Conservation (phyloP, 2,113 vertebrate species). For the Herpetotheres cachinnans region DNA sequence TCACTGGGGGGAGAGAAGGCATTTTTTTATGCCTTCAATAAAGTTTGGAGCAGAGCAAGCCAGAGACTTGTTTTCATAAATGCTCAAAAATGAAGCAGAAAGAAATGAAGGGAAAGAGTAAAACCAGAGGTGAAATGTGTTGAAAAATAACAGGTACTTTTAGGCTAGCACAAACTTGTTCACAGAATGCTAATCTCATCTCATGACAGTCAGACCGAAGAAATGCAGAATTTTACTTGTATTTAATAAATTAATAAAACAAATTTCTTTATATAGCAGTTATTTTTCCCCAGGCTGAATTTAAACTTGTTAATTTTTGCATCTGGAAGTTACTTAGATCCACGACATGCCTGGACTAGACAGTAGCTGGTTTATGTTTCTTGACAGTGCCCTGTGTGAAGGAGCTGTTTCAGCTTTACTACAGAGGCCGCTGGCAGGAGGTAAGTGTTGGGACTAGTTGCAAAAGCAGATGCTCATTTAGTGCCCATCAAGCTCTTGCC, state of each 20-base stretch:
- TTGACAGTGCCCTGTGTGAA: neutral
- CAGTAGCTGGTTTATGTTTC: neutral
- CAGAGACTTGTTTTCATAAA: neutral
- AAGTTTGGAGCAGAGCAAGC: neutral
- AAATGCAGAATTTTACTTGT: neutral
- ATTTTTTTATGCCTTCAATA: neutral
- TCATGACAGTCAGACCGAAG: neutral
- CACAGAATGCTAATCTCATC: neutral
- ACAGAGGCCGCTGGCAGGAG: neutral
- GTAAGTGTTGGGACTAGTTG: fast-evolving
- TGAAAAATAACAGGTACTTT: neutral
- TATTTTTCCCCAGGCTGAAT: neutral
- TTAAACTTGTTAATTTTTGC: neutral
- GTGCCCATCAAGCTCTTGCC: neutral
- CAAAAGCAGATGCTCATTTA: neutral
- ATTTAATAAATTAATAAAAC: neutral
- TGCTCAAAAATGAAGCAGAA: neutral
- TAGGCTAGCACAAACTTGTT: neutral
- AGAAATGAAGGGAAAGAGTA: neutral
- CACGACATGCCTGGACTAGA: neutral
- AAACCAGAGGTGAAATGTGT: neutral
- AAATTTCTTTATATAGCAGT: neutral
- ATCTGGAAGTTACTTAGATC: neutral
- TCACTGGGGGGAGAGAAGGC: neutral
- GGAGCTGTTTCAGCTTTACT: neutral